Evolutionary conservation across 1,140 invertebrate genomes (phyloP), one percentile per base, ranked within the genome.

Genomic region (Formica selysi): DNA sequence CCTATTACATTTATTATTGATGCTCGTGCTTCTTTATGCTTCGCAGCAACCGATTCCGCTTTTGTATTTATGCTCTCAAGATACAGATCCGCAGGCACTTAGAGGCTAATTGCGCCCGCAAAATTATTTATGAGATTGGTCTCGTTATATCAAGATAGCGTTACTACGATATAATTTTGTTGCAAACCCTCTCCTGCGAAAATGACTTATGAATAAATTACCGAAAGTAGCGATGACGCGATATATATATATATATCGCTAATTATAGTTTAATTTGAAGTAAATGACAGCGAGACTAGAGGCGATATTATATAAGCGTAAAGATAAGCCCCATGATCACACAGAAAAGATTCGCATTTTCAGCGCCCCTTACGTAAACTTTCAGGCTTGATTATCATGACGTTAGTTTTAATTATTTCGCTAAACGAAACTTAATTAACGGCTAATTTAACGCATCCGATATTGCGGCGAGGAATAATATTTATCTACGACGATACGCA

Each of bases 141-240:
- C 22, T 59, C 29, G 26, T 59, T 81, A 44, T 7, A 81, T 73
- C 51, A 59, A 73, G 38, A 11, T 81, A 70, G 36, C 32, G 16
- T 44, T 22, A 41, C 62, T 22, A 19, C 26, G 38, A 26, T 83
- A 44, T 41, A 74, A 74, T 83, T 83, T 74, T 83, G 54, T 83
- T 83, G 13, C 44, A 29, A 80, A 71, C 54, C 11, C 54, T 19
- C 1, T 51, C 4, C n/a, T 19, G 51, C 19, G 67, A 54, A 81
- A 73, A 81, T 73, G 41, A 19, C 68, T 83, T 59, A 73, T 61
- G 54, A 83, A 83, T 83, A 83, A 83, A 83, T 83, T 83, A 83
- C 26, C n/a, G 54, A 26, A 74, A 83, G 68, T 83, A n/a, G 68
- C 54, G 61, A 62, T 61, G 29, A 13, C n/a, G 51, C 26, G 62